Evolutionary conservation across 2,797 vertebrate genomes (phyloP).

Genomic region (Crocodylus rhombifer): DNA sequence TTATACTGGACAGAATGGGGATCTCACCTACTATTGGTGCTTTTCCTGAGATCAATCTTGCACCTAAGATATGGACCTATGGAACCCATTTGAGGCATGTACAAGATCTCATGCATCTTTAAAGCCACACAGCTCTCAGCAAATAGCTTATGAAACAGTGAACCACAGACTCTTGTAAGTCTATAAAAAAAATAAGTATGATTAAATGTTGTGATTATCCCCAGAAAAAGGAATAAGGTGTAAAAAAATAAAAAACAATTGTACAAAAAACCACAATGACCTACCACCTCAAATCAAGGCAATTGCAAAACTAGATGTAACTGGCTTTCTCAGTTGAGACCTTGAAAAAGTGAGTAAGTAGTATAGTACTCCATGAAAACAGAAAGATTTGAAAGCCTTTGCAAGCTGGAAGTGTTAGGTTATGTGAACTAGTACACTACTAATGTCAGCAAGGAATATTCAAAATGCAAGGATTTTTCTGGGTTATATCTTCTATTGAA

Average conservation of each 20-base stretch:
- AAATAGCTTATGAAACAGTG: neutral
- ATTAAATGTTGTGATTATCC: neutral
- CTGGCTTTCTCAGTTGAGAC: neutral
- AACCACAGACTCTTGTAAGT: neutral
- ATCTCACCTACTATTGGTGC: conserved; percentile 66
- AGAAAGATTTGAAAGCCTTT: neutral
- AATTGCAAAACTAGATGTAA: neutral
- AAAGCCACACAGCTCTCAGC: conserved; percentile 33
- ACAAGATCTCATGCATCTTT: conserved; percentile 46
- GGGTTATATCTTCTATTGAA: no score
- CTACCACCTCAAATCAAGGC: conserved; percentile 16
- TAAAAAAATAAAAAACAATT: neutral
- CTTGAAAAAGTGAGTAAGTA: neutral
- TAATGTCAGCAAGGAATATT: neutral
- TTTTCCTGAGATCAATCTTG: conserved; percentile 36
- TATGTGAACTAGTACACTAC: neutral
- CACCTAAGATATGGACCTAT: neutral
- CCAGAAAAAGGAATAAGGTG: neutral
- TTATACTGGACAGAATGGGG: conserved; percentile 42
- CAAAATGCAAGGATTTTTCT: no score
- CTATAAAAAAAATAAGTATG: conserved; percentile 7
- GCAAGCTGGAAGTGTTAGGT: neutral
- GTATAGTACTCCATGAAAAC: neutral
- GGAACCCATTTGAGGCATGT: neutral
- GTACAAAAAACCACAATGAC: neutral